Evolutionary conservation across 2,113 vertebrate genomes (phyloP).

Genomic region (Mesembrinibis cayennensis): DNA sequence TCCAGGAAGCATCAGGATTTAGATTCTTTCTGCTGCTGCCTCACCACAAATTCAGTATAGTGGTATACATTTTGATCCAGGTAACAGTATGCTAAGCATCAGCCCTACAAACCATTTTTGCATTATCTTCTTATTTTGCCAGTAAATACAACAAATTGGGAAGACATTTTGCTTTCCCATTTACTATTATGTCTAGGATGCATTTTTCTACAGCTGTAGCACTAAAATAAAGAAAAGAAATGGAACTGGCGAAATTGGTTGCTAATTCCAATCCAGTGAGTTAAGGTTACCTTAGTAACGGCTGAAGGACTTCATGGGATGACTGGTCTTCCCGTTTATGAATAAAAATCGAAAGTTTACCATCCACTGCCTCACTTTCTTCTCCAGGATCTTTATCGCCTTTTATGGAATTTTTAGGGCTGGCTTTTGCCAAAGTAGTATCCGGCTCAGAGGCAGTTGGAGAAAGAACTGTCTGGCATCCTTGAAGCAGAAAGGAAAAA

Average conservation of each 20-base stretch:
- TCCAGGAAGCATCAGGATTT: neutral
- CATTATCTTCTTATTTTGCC: neutral
- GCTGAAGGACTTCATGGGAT: constrained; percentile 96
- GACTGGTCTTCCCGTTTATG: constrained; percentile 98
- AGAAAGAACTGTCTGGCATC: constrained; percentile 96
- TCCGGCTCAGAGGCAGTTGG: constrained; percentile 94
- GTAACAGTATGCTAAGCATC: neutral
- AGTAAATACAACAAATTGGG: neutral
- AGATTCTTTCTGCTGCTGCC: neutral
- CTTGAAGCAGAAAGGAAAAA: constrained; percentile 62
- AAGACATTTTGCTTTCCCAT: neutral
- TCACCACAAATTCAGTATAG: neutral
- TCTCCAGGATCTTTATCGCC: constrained; percentile 91
- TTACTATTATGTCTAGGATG: neutral
- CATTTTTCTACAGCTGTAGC: neutral
- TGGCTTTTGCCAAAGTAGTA: constrained; percentile 84
- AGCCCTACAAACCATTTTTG: neutral
- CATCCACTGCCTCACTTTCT: constrained; percentile 95
- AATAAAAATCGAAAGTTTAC: constrained; percentile 97
- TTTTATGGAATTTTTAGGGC: constrained; percentile 91
- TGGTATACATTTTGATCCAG: neutral
- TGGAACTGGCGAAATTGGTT: fast-evolving
- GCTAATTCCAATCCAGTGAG: neutral
- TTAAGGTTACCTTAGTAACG: constrained; percentile 86
- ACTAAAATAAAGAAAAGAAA: neutral